phyloP scores from a whole-genome alignment of 2,797 vertebrate genomes.

The Cottoperca gobio region DNA sequence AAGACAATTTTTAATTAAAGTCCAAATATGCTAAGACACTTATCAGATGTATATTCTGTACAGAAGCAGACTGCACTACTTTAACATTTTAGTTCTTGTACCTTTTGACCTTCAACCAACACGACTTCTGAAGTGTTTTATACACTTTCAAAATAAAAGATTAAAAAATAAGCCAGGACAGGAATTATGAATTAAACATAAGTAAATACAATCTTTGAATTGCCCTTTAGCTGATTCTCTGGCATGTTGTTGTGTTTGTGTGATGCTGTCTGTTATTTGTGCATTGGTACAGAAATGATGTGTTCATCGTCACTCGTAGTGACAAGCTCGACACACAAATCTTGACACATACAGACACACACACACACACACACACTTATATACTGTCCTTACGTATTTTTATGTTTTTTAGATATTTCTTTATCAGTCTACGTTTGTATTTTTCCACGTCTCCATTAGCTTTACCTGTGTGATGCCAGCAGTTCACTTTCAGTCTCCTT shows the following conservation, averaged over 20 bases:
- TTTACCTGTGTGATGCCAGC: slow-evolving; percentile 20
- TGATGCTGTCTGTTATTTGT: slow-evolving; percentile 41
- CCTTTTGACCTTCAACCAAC: background rate
- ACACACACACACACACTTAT: slow-evolving; percentile 5
- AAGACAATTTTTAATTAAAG: background rate
- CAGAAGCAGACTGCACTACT: background rate
- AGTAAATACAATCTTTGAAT: background rate
- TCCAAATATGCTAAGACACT: background rate
- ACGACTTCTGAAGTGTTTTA: background rate
- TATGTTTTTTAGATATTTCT: background rate
- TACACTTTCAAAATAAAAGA: background rate
- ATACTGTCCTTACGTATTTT: slow-evolving; percentile 3
- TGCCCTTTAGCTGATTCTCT: background rate
- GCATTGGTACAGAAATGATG: slow-evolving; percentile 53
- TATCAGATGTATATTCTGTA: background rate
- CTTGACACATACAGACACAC: background rate
- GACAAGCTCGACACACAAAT: slow-evolving; percentile 30
- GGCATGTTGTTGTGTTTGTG: slow-evolving; percentile 16
- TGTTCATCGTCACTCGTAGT: slow-evolving; percentile 47
- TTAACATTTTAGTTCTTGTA: background rate
- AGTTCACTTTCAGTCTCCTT: slow-evolving; percentile 36
- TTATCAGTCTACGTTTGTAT: background rate
- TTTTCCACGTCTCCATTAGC: slow-evolving; percentile 19
- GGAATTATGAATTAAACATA: background rate
- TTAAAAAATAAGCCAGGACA: background rate